Base-by-base conservation (phyloP, 2,797 vertebrate species). In the Anguilla obscura region DNA sequence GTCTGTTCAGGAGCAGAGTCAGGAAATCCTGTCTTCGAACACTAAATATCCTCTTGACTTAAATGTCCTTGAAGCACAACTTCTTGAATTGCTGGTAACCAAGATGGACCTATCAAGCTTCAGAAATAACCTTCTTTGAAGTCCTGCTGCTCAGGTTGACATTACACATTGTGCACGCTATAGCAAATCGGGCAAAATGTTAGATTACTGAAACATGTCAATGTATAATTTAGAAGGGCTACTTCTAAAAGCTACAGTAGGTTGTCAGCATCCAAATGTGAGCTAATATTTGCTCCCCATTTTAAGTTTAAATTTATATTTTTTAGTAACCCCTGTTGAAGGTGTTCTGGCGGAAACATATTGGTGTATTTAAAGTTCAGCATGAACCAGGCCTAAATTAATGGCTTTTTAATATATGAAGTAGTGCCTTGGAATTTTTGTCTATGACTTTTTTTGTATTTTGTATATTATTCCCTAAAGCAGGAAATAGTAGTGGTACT, bases 41-140 rank as follows among this genome's bases (percentile, higher is more conserved):
- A 60, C 56, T 85, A 85, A 85, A 85, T 85, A 60, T 85, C 18
- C 18, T 16, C 54, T 40, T 85, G 84, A 85, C 84, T 85, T 85
- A 4, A 60, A 40, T 63, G 84, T 40, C 84, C 84, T 85, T 85
- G 84, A 85, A 82, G 33, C 56, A 45, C 54, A 40, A 21, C 33
- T 66, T 60, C 84, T 85, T 24, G 56, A 85, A 85, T 85, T 85
- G 56, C 84, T 24, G 30, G 33, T 63, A 21, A 58, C 58, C 84
- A 66, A 85, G 56, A 85, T 60, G 58, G 84, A 85, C 27, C 33
- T 63, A 63, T 85, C 56, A 60, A 60, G 54, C 56, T 85, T 63
- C 84, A 85, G 84, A 66, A 85, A 85, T 85, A 85, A 40, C 54
- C 33, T 63, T 84, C 52, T 33, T 66, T 85, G 36, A 85, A 30